Conservation (phyloP, 64 coral and sea anemone genomes). For the Actinia tenebrosa region DNA sequence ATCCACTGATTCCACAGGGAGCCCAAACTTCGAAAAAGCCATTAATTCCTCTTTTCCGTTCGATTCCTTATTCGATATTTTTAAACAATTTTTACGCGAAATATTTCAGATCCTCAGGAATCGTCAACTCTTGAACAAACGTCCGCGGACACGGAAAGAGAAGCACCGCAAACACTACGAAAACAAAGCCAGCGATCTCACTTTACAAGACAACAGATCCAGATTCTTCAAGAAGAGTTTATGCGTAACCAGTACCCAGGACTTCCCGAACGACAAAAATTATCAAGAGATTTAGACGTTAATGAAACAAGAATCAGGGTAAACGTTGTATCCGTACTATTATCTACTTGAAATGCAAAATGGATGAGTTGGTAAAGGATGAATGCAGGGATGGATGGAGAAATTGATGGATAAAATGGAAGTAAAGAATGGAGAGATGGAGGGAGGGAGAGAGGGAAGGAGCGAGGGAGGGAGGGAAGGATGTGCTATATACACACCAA, state of each 20-base stretch:
- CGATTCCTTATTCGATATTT: no score
- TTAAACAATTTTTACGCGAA: not conserved
- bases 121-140: not conserved
- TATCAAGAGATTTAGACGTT: conserved; percentile 28
- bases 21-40: no score
- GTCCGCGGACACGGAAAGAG: not conserved
- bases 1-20: no score
- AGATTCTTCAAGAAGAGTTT: conserved; percentile 40
- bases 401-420: not conserved
- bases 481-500: no score
- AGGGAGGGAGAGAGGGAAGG: not conserved
- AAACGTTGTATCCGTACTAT: not conserved
- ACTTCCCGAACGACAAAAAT: conserved; percentile 18
- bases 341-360: no score
- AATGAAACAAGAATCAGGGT: conserved; percentile 43
- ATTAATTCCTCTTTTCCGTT: not conserved
- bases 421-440: no score
- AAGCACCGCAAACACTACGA: not conserved
- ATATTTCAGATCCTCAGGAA: not conserved
- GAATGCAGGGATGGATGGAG: not conserved
- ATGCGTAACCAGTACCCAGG: conserved; percentile 50
- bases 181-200: conserved; percentile 35
- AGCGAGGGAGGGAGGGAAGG: not conserved
- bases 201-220: conserved; percentile 44
- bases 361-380: not conserved